A percentile compares a stretch with the other conserved stretches of the same genome.
Conservation (phyloP, 2,888 invertebrate species). For the Stramonita haemastoma region DNA sequence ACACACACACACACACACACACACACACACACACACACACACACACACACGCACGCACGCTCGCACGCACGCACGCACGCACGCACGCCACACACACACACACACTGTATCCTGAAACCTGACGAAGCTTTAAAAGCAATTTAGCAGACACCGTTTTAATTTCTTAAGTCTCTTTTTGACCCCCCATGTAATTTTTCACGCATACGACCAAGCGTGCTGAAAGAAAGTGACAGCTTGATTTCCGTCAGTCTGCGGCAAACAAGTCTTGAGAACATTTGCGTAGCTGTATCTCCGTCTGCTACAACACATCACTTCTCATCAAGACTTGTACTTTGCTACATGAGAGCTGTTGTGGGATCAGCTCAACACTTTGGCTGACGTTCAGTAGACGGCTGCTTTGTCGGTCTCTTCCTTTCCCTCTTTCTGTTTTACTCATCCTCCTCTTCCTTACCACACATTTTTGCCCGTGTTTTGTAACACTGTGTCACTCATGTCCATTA, state of each 20-base stretch:
- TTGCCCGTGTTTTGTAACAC: not conserved
- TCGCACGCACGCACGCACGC: too few relatives aligned
- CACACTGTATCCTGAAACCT: too few relatives aligned
- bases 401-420: not conserved
- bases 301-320: not conserved
- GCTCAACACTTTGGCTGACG: not conserved
- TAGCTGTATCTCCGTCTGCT: not conserved
- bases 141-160: not conserved
- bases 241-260: not conserved
- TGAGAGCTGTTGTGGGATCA: not conserved
- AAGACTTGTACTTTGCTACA: not conserved
- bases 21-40: slow-evolving; percentile 16
- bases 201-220: not conserved
- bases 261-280: not conserved
- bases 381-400: not conserved
- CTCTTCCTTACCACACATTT: not conserved
- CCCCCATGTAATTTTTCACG: too few relatives aligned
- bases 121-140: not conserved
- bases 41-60: not conserved
- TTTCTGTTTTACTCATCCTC: too few relatives aligned
- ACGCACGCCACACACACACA: too few relatives aligned
- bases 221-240: not conserved
- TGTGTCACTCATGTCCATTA: not conserved
- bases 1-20: not conserved
- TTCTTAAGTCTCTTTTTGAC: not conserved